phyloP scores from a whole-genome alignment of 1,140 invertebrate species.

The Hylyphantes graminicola region DNA sequence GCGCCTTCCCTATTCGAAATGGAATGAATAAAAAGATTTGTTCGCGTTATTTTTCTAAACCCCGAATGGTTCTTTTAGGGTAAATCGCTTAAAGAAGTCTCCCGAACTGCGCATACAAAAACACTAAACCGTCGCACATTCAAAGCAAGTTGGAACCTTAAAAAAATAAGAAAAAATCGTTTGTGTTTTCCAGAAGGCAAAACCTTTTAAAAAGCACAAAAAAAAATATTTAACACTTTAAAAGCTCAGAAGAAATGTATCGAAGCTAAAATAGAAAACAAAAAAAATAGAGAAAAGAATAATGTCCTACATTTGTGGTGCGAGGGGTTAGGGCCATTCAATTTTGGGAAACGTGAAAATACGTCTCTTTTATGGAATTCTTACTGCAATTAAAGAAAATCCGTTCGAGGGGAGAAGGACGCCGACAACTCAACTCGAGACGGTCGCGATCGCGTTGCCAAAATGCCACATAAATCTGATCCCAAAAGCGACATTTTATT shows the following conservation, averaged over 20 bases:
- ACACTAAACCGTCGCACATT: constrained; percentile 28
- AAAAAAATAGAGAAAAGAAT: no score
- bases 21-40: constrained; percentile 57
- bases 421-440: constrained; percentile 53
- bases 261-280: background rate
- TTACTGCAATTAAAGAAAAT: constrained; percentile 57
- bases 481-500: constrained; percentile 56
- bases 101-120: constrained; percentile 48
- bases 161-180: constrained; percentile 19
- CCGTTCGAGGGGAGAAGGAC: constrained; percentile 35
- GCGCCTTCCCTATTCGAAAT: constrained; percentile 4
- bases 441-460: constrained; percentile 30
- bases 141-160: background rate
- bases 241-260: constrained; percentile 19
- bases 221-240: constrained; percentile 14
- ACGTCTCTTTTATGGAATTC: constrained; percentile 53
- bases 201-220: constrained; percentile 37
- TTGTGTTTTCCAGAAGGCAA: background rate
- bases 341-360: constrained; percentile 51
- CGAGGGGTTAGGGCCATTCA: constrained; percentile 45
- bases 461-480: constrained; percentile 58
- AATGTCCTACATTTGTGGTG: no score
- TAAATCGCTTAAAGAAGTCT: constrained; percentile 12
- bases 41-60: constrained; percentile 51
- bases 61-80: constrained; percentile 29